A percentile compares a stretch with the other conserved stretches of the same genome.
These are phyloP conservation scores for Scophthalmus maximus DNA, from an alignment of 2,113 vertebrate genomes.

Conservation along the genomic window DNA sequence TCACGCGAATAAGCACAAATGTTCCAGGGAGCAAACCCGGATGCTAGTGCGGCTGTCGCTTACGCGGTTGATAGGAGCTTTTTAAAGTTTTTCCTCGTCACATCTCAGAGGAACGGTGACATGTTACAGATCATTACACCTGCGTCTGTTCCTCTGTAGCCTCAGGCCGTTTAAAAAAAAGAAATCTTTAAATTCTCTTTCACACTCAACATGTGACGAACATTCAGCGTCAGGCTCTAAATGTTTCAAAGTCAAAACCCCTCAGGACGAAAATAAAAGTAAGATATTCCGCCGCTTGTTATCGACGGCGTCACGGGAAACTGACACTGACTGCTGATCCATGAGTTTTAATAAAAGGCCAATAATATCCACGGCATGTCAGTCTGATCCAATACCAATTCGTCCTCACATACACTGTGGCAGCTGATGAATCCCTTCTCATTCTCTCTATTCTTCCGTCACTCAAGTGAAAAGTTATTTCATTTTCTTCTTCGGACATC, in stretches of 20 bases:
- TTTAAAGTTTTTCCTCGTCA: too few species aligned
- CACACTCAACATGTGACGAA: background rate
- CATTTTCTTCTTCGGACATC: background rate
- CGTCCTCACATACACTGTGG: background rate
- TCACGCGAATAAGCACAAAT: too few species aligned
- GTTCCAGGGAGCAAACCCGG: too few species aligned
- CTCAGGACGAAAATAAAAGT: background rate
- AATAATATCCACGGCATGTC: conserved; percentile 2
- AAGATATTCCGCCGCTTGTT: background rate
- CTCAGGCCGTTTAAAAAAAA: background rate
- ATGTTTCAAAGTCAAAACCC: background rate
- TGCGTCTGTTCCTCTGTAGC: background rate
- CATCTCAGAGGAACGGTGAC: too few species aligned
- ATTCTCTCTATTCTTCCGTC: background rate
- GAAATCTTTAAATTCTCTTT: background rate
- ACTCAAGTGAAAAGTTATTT: background rate
- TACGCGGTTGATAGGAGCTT: too few species aligned
- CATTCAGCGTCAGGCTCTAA: too few species aligned
- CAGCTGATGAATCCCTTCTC: background rate
- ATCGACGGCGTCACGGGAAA: background rate
- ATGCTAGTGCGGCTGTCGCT: too few species aligned
- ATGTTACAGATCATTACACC: too few species aligned
- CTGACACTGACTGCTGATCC: background rate
- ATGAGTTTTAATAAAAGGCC: conserved; percentile 30
- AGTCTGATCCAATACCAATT: conserved; percentile 9